Evolutionary conservation across 1,140 invertebrate species (phyloP).

Genomic region (Thaumatotibia leucotreta): DNA sequence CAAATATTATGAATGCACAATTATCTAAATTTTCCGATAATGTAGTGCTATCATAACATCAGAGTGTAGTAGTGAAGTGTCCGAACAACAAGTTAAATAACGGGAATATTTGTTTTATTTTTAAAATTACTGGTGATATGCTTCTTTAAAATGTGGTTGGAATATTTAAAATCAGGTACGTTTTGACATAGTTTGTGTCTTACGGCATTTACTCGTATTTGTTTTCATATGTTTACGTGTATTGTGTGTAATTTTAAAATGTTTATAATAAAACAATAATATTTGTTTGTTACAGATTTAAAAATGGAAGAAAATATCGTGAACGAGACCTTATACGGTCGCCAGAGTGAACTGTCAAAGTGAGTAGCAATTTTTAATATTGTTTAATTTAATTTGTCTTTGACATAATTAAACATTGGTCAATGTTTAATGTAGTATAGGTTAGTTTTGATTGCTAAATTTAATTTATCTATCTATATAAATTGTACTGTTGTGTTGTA

Average conservation of each 20-base stretch:
- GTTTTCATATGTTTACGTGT: neutral
- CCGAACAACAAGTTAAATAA: neutral
- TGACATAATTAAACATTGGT: neutral
- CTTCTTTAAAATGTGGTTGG: too few relatives aligned
- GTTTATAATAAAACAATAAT: slow-evolving; percentile 10
- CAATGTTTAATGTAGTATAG: too few relatives aligned
- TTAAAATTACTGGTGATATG: too few relatives aligned
- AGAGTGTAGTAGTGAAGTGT: neutral
- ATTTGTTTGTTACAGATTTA: slow-evolving; percentile 40
- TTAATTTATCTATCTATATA: too few relatives aligned
- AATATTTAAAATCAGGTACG: too few relatives aligned
- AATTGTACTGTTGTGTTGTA: too few relatives aligned
- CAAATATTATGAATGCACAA: neutral
- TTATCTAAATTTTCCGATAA: neutral
- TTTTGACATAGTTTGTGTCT: too few relatives aligned
- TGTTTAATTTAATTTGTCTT: neutral
- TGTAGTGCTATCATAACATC: neutral
- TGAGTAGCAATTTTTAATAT: too few relatives aligned
- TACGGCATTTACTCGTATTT: too few relatives aligned
- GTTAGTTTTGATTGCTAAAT: too few relatives aligned
- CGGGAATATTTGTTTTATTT: too few relatives aligned
- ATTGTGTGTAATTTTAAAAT: neutral
- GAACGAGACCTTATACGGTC: neutral
- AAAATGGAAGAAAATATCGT: slow-evolving; percentile 51
- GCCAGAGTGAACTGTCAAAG: slow-evolving; percentile 59